These are phyloP conservation scores for Oeneis ivallda DNA, from an alignment of 2,888 invertebrate species.

Conservation along the genomic window DNA sequence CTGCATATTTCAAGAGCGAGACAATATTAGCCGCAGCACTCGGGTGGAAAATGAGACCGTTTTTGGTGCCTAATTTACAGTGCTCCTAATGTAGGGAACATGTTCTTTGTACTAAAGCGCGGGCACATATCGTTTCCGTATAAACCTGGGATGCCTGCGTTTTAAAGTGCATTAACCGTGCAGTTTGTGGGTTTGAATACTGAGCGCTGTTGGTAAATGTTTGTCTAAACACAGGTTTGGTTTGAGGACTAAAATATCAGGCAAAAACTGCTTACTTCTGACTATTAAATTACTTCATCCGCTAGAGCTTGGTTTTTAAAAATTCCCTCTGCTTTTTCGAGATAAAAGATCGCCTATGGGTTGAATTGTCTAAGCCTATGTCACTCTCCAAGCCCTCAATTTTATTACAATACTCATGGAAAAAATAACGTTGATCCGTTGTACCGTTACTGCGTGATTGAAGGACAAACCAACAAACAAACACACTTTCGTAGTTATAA, in stretches of 20 bases:
- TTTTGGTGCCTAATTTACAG: slow-evolving; percentile 77
- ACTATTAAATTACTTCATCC: no score
- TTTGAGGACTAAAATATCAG: slow-evolving; percentile 1
- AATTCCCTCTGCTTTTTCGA: no score
- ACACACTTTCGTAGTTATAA: no score
- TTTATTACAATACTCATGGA: no score
- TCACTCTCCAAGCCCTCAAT: no score
- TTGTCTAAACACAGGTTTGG: slow-evolving; percentile 28
- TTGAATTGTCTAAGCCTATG: no score
- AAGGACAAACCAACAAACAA: no score
- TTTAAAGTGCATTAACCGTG: slow-evolving; percentile 60
- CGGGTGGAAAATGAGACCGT: slow-evolving; percentile 83
- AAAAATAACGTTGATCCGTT: no score
- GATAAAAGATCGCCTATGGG: no score
- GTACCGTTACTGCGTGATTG: no score
- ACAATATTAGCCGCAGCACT: slow-evolving; percentile 81
- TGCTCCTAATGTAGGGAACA: slow-evolving; percentile 68
- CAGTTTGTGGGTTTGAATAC: slow-evolving; percentile 60
- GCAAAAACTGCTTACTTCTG: background rate
- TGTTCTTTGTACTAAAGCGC: slow-evolving; percentile 58
- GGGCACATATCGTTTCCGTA: slow-evolving; percentile 52
- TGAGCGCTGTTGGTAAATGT: slow-evolving; percentile 47
- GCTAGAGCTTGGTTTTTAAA: no score
- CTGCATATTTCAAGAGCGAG: slow-evolving; percentile 76
- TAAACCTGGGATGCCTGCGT: slow-evolving; percentile 45